Base-by-base conservation (phyloP, 2,113 vertebrate genomes). In the Benitochromis conjunctus region DNA sequence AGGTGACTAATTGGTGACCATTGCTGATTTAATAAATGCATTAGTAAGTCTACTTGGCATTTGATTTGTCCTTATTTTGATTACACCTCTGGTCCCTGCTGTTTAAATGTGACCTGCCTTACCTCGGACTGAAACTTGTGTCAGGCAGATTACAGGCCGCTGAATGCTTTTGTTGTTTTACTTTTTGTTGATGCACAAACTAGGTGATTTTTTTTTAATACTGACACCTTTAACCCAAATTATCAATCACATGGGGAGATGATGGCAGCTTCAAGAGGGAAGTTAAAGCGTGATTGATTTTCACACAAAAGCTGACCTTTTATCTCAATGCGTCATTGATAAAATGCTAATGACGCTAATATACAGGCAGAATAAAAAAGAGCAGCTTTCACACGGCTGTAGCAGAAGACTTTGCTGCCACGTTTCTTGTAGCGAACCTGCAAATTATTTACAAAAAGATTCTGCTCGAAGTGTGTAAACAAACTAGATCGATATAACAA, bases 301-400 rank as follows among this genome's bases (percentile, higher is more conserved):
- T 81, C 41, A 84, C 79, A 91, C 86, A 92, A 90, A 93, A 85
- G 79, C 41, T 91, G 86, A 91, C 92, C 89, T 92, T 93, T 91
- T 58, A 48, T 81, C 60, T 74, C 83, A 54, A 24, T 77, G 66
- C 4, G 4, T 87, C 66, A 84, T 87, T 90, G 89, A 92, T 90
- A 86, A 92, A 94, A 90, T 87, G 79, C 79, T 88, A 93, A 94
- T 90, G 64, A 87, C 18, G 74, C 69, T 19, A 62, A 71, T 60
- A 74, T 62, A 81, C 7, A 29, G 31, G 24, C 81, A 79, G 79
- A 87, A 89, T 89, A 34, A 88, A 74, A 87, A 83, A 85, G 34
- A 80, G 54, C 56, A 60, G 60, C 58, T 77, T 85, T 84, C 51
- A 82, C 34, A 79, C 43, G 24, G 74, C 41, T 55, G 51, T 38